These are phyloP conservation scores for Ovis aries DNA, from an alignment of 2,113 vertebrate species.

Conservation along the genomic window ARS-UI_Ramb_v3.0 NC_056068.1:63378501-63379000, in stretches of 20 bases:
- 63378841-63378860: not conserved
- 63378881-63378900: constrained; percentile 11
- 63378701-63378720: not conserved
- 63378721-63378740: not conserved
- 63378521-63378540: not conserved
- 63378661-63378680: not conserved
- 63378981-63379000: not conserved
- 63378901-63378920: not conserved
- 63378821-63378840: not conserved
- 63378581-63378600: not conserved
- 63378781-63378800: not conserved
- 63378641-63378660: not conserved
- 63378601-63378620: not conserved
- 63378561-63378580: not conserved
- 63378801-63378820: not conserved
- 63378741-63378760: not conserved
- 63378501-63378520: not conserved
- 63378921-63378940: not conserved
- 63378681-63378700: not conserved
- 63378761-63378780: not conserved
- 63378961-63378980: not conserved
- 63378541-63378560: not conserved
- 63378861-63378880: not conserved
- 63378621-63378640: not conserved
- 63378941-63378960: not conserved